A percentile compares a stretch with the other conserved stretches of the same genome.
Evolutionary conservation across 2,113 vertebrate genomes (phyloP).

Genomic region (Cervus canadensis): DNA sequence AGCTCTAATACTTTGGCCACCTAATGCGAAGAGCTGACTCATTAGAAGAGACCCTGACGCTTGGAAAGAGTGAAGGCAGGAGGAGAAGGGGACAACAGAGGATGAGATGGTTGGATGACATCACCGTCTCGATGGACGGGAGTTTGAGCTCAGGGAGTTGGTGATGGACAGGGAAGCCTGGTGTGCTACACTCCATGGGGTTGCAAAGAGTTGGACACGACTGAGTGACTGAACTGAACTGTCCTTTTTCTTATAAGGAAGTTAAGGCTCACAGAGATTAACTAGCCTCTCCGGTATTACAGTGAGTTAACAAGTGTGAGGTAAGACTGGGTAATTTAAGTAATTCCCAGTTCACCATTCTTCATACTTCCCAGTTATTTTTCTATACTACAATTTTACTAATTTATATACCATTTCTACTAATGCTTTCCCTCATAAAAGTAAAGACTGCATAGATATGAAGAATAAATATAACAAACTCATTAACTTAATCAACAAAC

Average conservation of each 20-base stretch:
- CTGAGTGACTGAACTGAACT: neutral
- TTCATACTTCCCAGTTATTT: neutral
- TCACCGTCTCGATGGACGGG: accelerated
- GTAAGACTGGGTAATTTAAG: neutral
- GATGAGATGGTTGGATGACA: neutral
- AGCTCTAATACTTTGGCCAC: neutral
- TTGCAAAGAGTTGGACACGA: neutral
- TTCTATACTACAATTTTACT: neutral
- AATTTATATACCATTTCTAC: neutral
- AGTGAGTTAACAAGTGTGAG: neutral
- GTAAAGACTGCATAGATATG: neutral
- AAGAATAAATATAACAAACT: slow-evolving; percentile 32
- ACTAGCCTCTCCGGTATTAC: neutral
- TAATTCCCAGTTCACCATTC: neutral
- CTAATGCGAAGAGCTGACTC: neutral
- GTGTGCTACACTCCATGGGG: neutral
- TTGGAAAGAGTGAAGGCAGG: neutral
- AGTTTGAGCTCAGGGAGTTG: neutral
- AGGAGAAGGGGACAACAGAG: neutral
- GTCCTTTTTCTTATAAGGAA: neutral
- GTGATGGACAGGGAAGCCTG: neutral
- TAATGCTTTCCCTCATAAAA: neutral
- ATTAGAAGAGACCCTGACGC: neutral
- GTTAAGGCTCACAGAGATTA: neutral
- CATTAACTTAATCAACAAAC: slow-evolving; percentile 10